These are phyloP conservation scores for Beroe ovata DNA, from an alignment of 37 sponge, comb jelly and placozoan genomes.

Conservation along the genomic window DNA sequence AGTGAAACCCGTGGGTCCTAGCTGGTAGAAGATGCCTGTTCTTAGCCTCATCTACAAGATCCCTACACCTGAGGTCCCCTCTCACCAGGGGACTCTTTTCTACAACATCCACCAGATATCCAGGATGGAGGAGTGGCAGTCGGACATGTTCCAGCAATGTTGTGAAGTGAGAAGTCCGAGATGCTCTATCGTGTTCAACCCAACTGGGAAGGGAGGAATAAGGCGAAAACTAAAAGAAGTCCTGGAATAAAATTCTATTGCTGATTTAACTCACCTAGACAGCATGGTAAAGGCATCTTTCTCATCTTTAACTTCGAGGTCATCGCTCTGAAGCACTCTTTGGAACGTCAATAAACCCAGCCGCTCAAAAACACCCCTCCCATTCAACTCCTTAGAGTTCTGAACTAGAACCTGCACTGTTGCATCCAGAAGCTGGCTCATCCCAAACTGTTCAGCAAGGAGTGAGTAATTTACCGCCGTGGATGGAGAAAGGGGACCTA, in stretches of 20 bases:
- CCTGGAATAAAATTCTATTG: background rate
- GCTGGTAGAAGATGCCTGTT: constrained; percentile 61
- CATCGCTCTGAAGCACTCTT: constrained; percentile 24
- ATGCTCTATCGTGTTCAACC: background rate
- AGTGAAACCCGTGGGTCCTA: constrained; percentile 17
- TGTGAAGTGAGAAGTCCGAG: background rate
- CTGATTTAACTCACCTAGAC: background rate
- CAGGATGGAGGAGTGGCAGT: constrained; percentile 27
- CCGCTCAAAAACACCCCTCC: background rate
- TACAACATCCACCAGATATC: constrained; percentile 30
- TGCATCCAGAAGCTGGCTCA: background rate
- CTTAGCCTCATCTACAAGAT: constrained; percentile 59
- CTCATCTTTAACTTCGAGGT: constrained; percentile 38
- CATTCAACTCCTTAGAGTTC: background rate
- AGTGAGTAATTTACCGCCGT: constrained; percentile 28
- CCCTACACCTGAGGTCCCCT: constrained; percentile 4
- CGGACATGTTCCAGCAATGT: constrained; percentile 22
- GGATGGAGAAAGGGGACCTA: background rate
- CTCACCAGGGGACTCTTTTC: background rate
- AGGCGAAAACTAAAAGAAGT: background rate
- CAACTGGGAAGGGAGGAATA: background rate
- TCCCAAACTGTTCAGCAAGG: constrained; percentile 32
- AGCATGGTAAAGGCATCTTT: background rate
- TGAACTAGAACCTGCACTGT: background rate
- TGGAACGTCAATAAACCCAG: constrained; percentile 9